Evolutionary conservation across 2,888 invertebrate species (phyloP).

Genomic region (Agrotis clavis): DNA sequence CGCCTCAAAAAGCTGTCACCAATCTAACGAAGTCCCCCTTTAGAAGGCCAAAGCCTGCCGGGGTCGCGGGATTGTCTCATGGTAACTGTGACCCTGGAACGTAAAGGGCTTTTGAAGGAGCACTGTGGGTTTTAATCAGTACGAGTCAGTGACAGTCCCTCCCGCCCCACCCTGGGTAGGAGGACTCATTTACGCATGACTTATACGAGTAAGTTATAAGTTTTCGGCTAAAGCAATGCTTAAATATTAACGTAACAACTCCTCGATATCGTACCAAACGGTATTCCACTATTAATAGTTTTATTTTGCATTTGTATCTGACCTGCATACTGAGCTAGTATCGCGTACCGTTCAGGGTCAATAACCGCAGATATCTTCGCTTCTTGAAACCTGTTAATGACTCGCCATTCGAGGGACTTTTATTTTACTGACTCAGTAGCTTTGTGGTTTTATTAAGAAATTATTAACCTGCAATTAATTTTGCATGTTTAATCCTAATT

Average conservation of each 20-base stretch:
- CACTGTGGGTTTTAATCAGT: too few species aligned
- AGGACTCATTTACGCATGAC: too few species aligned
- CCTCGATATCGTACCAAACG: too few species aligned
- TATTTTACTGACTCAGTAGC: slow-evolving; percentile 19
- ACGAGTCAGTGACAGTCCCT: too few species aligned
- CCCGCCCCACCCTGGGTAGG: too few species aligned
- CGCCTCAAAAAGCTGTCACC: too few species aligned
- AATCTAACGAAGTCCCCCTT: too few species aligned
- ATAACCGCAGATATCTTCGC: slow-evolving; percentile 22
- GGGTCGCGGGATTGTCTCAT: too few species aligned
- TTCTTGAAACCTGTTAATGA: slow-evolving; percentile 46
- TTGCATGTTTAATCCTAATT: background rate
- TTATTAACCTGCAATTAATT: background rate
- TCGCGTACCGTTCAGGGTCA: slow-evolving; percentile 5
- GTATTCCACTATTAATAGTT: background rate
- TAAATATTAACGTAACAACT: background rate
- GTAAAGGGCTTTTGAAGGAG: too few species aligned
- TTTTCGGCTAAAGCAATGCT: background rate
- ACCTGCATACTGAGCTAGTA: background rate
- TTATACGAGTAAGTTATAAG: too few species aligned
- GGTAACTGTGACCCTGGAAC: too few species aligned
- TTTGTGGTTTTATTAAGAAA: background rate
- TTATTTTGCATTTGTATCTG: background rate
- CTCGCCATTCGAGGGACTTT: slow-evolving; percentile 28
- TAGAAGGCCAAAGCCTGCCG: too few species aligned